Percentiles rank a stretch among this genome's conserved stretches.
phyloP scores from a whole-genome alignment of 2,888 invertebrate species.

The Aphrophora alni region DNA sequence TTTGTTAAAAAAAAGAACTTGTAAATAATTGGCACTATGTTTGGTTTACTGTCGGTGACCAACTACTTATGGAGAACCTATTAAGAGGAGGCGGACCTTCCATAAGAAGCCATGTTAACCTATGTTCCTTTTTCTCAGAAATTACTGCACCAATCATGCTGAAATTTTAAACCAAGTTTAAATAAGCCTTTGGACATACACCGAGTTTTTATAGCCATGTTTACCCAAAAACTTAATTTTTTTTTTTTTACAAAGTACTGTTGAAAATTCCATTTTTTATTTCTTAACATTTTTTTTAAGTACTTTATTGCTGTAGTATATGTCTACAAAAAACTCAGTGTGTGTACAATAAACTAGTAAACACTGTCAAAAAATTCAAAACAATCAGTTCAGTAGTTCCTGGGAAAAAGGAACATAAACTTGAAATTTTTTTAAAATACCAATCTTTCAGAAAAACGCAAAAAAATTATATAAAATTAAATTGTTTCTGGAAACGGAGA shows the following conservation, averaged over 20 bases:
- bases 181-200: not conserved
- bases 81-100: not conserved
- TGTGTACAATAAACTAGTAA: not conserved
- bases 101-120: not conserved
- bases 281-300: not conserved
- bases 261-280: not conserved
- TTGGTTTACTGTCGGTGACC: too few relatives aligned
- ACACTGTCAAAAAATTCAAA: not conserved
- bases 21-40: too few relatives aligned
- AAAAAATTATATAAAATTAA: not conserved
- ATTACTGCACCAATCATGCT: not conserved
- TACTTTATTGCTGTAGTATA: not conserved
- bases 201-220: not conserved
- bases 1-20: too few relatives aligned
- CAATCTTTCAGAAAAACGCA: not conserved
- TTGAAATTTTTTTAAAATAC: not conserved
- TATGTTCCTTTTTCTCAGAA: not conserved
- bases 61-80: too few relatives aligned
- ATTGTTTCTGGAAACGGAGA: too few relatives aligned
- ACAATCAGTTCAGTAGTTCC: not conserved
- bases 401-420: not conserved
- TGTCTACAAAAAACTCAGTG: not conserved
- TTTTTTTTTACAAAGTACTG: not conserved
- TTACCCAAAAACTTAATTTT: not conserved
- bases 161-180: not conserved